A percentile compares a stretch with the other conserved stretches of the same genome.
Evolutionary conservation across 2,797 vertebrate species (phyloP).

Genomic region (Coregonus ussuriensis): DNA sequence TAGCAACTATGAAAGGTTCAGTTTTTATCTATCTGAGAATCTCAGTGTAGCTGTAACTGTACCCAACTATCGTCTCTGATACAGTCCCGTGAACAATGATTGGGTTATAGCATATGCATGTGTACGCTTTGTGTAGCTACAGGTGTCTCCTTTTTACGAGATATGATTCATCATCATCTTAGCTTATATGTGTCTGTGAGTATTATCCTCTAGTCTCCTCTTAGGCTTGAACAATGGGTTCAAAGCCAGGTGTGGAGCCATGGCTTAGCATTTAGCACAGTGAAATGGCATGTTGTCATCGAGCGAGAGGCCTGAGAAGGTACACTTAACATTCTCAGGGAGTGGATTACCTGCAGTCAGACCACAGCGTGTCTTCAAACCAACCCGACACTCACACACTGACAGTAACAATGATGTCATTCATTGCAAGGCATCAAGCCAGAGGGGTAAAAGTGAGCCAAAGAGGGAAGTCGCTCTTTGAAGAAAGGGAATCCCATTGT

Average conservation of each 20-base stretch:
- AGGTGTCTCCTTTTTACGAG: slow-evolving; percentile 59
- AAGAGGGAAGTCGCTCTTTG: slow-evolving; percentile 11
- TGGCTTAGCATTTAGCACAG: slow-evolving; percentile 53
- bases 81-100: too few species aligned
- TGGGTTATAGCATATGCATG: too few species aligned
- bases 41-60: slow-evolving; percentile 18
- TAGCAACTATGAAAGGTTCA: slow-evolving; percentile 61
- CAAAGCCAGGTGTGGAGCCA: slow-evolving; percentile 56
- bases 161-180: slow-evolving; percentile 62
- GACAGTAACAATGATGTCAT: slow-evolving; percentile 46
- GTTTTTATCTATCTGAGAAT: slow-evolving; percentile 43
- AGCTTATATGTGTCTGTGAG: slow-evolving; percentile 37
- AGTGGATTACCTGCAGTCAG: slow-evolving; percentile 38
- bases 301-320: slow-evolving; percentile 40
- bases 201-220: slow-evolving; percentile 35
- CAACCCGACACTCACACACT: slow-evolving; percentile 3
- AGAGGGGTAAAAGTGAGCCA: slow-evolving; percentile 23
- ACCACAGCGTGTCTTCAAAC: slow-evolving; percentile 20
- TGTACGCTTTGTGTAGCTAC: slow-evolving; percentile 22
- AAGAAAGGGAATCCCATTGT: slow-evolving; percentile 14
- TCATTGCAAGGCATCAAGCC: slow-evolving; percentile 34
- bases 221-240: slow-evolving; percentile 59
- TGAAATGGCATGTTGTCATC: slow-evolving; percentile 52
- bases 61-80: background rate
- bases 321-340: slow-evolving; percentile 40